Conservation (phyloP, 2,113 vertebrate genomes). For the Hiodon alosoides region DNA sequence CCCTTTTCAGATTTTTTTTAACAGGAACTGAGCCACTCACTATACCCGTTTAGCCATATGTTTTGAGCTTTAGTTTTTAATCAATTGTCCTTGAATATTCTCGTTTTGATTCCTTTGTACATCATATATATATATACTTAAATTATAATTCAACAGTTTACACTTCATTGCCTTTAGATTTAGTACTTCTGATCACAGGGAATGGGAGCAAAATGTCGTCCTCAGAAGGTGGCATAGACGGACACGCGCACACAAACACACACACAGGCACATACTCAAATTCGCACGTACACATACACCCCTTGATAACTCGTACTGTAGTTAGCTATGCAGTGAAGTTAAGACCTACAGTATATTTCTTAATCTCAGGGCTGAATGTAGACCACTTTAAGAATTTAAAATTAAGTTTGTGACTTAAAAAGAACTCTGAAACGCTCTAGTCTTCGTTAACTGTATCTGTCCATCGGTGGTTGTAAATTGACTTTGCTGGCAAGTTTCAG, state of each 20-base stretch:
- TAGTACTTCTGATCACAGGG: constrained; percentile 18
- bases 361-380: constrained; percentile 62
- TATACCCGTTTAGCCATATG: background rate
- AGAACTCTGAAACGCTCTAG: constrained; percentile 26
- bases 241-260: background rate
- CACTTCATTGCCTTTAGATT: constrained; percentile 25
- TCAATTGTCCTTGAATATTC: constrained; percentile 16
- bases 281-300: constrained; percentile 4
- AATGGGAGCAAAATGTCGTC: constrained; percentile 3
- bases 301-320: constrained; percentile 23
- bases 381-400: constrained; percentile 37
- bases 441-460: background rate
- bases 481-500: background rate
- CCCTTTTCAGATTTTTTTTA: background rate
- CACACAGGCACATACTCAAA: background rate
- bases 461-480: constrained; percentile 15
- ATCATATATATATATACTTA: constrained; percentile 7
- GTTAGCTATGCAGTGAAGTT: constrained; percentile 33
- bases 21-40: constrained; percentile 13
- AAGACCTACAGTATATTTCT: constrained; percentile 45
- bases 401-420: constrained; percentile 31
- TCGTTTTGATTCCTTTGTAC: constrained; percentile 13
- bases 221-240: background rate
- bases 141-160: constrained; percentile 26
- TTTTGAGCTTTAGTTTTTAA: constrained; percentile 15